phyloP scores from a whole-genome alignment of 1,140 invertebrate genomes.

The Lordiphosa clarofinis region DNA sequence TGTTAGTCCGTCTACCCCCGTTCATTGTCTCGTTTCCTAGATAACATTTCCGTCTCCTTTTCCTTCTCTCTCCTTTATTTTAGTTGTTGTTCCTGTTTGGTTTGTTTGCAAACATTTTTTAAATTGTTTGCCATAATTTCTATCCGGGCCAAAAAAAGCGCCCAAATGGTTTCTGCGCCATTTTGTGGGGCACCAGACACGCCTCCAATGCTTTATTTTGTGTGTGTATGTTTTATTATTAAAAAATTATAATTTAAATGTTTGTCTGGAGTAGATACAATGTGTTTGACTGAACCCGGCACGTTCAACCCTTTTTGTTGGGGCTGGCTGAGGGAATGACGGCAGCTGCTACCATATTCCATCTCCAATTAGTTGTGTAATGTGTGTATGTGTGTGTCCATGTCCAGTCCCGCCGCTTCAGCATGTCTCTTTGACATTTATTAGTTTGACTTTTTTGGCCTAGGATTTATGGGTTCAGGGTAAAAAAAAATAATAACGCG shows the following conservation, averaged over 20 bases:
- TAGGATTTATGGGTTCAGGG: slow-evolving; percentile 47
- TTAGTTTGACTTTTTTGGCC: slow-evolving; percentile 62
- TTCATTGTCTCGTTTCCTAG: slow-evolving; percentile 49
- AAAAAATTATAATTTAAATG: slow-evolving; percentile 75
- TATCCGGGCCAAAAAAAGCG: slow-evolving; percentile 62
- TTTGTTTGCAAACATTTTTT: slow-evolving; percentile 77
- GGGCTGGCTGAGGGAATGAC: slow-evolving; percentile 9
- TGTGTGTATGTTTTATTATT: slow-evolving; percentile 57
- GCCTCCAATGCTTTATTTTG: slow-evolving; percentile 22
- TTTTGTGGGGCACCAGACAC: slow-evolving; percentile 37
- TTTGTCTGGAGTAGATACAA: slow-evolving; percentile 38
- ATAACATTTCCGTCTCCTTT: slow-evolving; percentile 66
- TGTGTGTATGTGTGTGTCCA: slow-evolving; percentile 14
- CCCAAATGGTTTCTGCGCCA: slow-evolving; percentile 63
- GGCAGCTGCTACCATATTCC: slow-evolving; percentile 19
- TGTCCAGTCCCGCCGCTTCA: slow-evolving; percentile 3
- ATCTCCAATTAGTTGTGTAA: slow-evolving; percentile 54
- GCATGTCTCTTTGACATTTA: slow-evolving; percentile 53
- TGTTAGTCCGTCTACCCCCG: slow-evolving; percentile 11
- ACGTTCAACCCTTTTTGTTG: slow-evolving; percentile 15
- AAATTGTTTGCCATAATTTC: slow-evolving; percentile 77
- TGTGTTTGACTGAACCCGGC: slow-evolving; percentile 14
- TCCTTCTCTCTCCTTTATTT: slow-evolving; percentile 28
- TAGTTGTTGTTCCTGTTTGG: slow-evolving; percentile 39
- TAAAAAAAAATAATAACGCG: slow-evolving; percentile 14